Conservation (phyloP, 2,888 invertebrate genomes). For the Morpho helenor region DNA sequence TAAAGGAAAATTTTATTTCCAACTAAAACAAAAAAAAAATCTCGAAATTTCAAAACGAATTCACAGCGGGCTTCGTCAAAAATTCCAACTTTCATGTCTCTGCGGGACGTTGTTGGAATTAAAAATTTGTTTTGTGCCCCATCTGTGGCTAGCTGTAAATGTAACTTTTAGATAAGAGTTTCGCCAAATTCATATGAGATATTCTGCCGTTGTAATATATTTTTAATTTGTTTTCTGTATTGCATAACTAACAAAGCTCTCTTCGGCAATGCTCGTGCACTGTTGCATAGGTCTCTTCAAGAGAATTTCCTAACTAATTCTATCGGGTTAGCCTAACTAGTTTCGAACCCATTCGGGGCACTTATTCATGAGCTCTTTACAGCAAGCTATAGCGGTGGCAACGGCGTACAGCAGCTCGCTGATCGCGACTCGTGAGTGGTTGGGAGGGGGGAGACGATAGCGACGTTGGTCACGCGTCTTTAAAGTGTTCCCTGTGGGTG, state of each 20-base stretch:
- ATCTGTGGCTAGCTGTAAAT: slow-evolving; percentile 9
- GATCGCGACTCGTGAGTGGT: too few relatives aligned
- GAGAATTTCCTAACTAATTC: too few relatives aligned
- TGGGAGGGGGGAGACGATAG: too few relatives aligned
- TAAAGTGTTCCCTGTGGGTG: too few relatives aligned
- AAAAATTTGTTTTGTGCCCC: slow-evolving; percentile 19
- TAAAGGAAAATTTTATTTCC: slow-evolving; percentile 2
- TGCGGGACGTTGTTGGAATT: slow-evolving; percentile 18
- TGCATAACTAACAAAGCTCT: not conserved
- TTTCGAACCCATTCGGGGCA: too few relatives aligned
- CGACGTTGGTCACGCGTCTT: too few relatives aligned
- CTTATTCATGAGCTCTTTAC: too few relatives aligned
- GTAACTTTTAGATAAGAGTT: not conserved
- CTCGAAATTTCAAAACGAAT: slow-evolving; percentile 16
- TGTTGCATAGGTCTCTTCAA: not conserved
- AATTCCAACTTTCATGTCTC: slow-evolving; percentile 23
- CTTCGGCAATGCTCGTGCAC: not conserved
- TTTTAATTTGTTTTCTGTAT: too few relatives aligned
- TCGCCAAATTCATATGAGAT: too few relatives aligned
- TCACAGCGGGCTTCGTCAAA: slow-evolving; percentile 15
- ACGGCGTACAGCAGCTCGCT: too few relatives aligned
- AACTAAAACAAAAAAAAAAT: slow-evolving; percentile 13
- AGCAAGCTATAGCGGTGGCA: too few relatives aligned
- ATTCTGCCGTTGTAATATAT: not conserved
- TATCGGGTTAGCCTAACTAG: too few relatives aligned